Base-by-base conservation (phyloP, 1,140 invertebrate species). In the Acromyrmex charruanus region DNA sequence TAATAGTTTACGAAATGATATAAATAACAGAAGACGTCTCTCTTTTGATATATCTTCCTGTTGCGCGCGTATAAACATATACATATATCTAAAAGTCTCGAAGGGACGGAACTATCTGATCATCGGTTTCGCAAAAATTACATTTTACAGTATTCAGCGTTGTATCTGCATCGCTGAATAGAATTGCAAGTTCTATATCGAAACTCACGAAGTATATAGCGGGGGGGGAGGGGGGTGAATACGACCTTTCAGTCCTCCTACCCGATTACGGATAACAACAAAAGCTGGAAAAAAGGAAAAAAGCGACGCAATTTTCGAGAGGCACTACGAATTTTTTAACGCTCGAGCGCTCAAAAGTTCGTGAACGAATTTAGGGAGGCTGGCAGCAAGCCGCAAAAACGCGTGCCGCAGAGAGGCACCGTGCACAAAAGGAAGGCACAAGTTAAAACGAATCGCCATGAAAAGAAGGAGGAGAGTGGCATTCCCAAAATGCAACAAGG, bases 341-440 rank as follows among this genome's bases (percentile, higher is more conserved):
- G 69, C 80, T 75, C 28, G 80, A 84, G 55, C 39, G 80, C 87
- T 89, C 89, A 89, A 90, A 93, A 88, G 90, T 93, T 93, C 85
- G 87, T 88, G 91, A 93, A 91, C 84, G 88, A 93, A 92, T 93
- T 93, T 91, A 93, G 87, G 88, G 79, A 86, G 61, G 58, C 39
- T 10, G 59, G 49, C 44, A 80, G 75, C 51, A 82, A 72, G 49
- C 49, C 66, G 77, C 77, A 86, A 89, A 79, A 79, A 44, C 87
- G 35, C 0, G 71, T 21, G 53, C 25, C 66, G 65, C 31, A 12
- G 63, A 44, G 44, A 55, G 59, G 72, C 35, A 69, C 28, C 31
- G 53, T 21, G 21, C 49, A 80, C 35, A 88, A 88, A 88, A 84
- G 69, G 80, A 90, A 49, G 14, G 58, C 21, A 51, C 65, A 87